Evolutionary conservation across 1,140 invertebrate species (phyloP).

Genomic region (Diorhabda carinulata): DNA sequence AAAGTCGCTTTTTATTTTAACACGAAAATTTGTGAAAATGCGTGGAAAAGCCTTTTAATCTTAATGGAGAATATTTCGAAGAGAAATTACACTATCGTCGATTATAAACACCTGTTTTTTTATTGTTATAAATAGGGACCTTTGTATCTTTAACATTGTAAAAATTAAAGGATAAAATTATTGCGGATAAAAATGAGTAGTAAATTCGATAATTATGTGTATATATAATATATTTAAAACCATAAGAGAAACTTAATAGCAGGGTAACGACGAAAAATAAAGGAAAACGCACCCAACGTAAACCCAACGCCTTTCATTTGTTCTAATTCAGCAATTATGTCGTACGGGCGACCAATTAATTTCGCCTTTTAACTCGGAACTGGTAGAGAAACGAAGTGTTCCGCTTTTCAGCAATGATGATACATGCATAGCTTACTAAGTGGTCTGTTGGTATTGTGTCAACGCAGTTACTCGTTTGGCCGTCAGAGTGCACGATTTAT

Average conservation of each 20-base stretch:
- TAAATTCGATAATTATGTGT: too few species aligned
- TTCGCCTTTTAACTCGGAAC: not conserved
- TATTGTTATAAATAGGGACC: too few species aligned
- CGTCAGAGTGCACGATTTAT: conserved; percentile 47
- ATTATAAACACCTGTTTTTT: too few species aligned
- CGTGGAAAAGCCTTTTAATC: too few species aligned
- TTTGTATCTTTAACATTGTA: too few species aligned
- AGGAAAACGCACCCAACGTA: not conserved
- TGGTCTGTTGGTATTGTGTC: conserved; percentile 47
- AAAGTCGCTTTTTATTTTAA: too few species aligned
- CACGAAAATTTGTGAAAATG: too few species aligned
- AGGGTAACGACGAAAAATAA: not conserved
- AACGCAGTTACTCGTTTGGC: conserved; percentile 45
- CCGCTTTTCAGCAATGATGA: conserved; percentile 33
- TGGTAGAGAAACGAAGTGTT: conserved; percentile 20
- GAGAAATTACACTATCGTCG: too few species aligned
- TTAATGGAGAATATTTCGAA: too few species aligned
- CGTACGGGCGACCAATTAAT: not conserved
- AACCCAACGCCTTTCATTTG: not conserved
- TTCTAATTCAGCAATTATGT: conserved; percentile 2
- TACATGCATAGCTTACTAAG: conserved; percentile 37
- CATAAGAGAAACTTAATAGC: not conserved
- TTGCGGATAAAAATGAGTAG: too few species aligned
- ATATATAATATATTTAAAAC: not conserved
- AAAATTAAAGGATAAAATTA: too few species aligned